A percentile compares a stretch with the other conserved stretches of the same genome.
Evolutionary conservation across 1,140 invertebrate genomes (phyloP).

Genomic region (Zaprionus ornatus): DNA sequence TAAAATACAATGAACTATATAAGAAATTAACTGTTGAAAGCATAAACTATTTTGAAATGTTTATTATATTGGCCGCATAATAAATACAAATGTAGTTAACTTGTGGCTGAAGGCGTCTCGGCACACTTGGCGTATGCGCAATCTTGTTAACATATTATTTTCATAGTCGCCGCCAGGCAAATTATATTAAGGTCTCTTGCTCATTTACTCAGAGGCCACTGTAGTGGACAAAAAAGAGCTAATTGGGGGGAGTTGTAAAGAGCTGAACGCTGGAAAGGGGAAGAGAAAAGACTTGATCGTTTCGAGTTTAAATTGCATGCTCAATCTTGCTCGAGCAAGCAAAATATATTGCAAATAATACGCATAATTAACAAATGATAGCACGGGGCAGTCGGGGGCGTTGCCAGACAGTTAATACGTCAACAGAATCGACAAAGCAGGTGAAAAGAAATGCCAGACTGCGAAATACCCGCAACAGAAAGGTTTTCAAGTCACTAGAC

Average conservation of each 20-base stretch:
- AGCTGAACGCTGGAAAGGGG: neutral
- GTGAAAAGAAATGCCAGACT: neutral
- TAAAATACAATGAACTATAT: conserved; percentile 13
- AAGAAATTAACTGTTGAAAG: conserved; percentile 28
- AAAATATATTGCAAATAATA: conserved; percentile 54
- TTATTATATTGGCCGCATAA: conserved; percentile 10
- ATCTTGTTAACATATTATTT: conserved; percentile 37
- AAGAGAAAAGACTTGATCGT: neutral
- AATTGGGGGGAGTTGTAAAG: neutral
- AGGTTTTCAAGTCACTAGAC: neutral
- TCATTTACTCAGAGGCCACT: conserved; percentile 35
- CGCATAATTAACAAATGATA: conserved; percentile 60
- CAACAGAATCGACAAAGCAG: conserved; percentile 16
- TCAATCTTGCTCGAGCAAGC: conserved; percentile 9
- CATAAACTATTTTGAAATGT: conserved; percentile 42
- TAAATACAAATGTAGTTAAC: conserved; percentile 45
- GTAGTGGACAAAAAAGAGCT: neutral
- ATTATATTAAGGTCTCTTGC: conserved; percentile 34
- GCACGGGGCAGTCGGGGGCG: conserved; percentile 22
- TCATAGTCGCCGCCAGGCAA: conserved; percentile 23
- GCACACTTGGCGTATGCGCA: conserved; percentile 41
- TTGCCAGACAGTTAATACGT: conserved; percentile 26
- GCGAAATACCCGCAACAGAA: neutral
- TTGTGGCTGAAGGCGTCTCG: conserved; percentile 19
- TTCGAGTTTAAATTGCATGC: conserved; percentile 49